Conservation (phyloP, 2,797 vertebrate genomes). For the Melanotaenia boesemani region DNA sequence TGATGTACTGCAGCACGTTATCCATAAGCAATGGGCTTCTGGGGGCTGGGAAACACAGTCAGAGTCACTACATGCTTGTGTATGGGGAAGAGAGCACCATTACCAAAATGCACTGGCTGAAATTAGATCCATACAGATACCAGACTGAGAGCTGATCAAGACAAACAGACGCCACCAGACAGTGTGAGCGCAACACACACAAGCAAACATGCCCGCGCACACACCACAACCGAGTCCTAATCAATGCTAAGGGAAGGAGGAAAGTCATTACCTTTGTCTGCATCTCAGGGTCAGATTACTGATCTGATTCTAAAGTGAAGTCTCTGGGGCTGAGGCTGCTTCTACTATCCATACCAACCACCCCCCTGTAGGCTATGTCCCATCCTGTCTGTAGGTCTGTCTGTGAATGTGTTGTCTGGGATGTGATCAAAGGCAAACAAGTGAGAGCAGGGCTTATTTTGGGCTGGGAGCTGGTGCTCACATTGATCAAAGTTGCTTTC, state of each 20-base stretch:
- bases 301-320: constrained; percentile 79
- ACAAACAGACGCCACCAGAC: constrained; percentile 87
- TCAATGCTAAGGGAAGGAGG: constrained; percentile 83
- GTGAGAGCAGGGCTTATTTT: constrained; percentile 28
- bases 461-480: constrained; percentile 19
- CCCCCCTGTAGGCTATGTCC: constrained; percentile 65
- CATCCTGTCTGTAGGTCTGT: constrained; percentile 70
- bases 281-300: constrained; percentile 84
- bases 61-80: constrained; percentile 34
- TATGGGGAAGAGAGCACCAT: constrained; percentile 70
- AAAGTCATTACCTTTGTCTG: constrained; percentile 85
- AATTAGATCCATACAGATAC: constrained; percentile 85
- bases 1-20: constrained; percentile 10
- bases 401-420: constrained; percentile 43
- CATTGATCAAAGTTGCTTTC: constrained; percentile 24
- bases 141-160: constrained; percentile 88
- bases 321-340: constrained; percentile 65
- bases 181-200: constrained; percentile 60
- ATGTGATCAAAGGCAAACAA: constrained; percentile 51
- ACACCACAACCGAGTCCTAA: constrained; percentile 73
- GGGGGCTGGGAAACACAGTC: constrained; percentile 53
- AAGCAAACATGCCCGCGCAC: constrained; percentile 32
- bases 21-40: constrained; percentile 48
- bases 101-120: constrained; percentile 86
- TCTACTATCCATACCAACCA: constrained; percentile 65